Evolutionary conservation across 2,113 vertebrate genomes (phyloP), one percentile per base, ranked within the genome.

Genomic region (Orthonyx spaldingii): DNA sequence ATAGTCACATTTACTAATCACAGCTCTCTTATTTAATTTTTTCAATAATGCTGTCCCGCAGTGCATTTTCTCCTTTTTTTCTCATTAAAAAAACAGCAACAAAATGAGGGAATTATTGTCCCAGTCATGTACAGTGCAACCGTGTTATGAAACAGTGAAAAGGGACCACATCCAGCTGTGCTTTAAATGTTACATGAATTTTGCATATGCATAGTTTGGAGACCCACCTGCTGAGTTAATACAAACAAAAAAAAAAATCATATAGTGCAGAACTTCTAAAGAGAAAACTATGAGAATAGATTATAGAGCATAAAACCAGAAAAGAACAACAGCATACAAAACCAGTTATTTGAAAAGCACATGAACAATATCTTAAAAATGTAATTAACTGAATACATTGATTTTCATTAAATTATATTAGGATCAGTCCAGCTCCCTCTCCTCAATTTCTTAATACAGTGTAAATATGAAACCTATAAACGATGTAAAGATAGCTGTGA

Each of bases 171-270:
- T 83, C 88, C 86, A 91, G 39, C 90, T 96, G 70, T 50, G 71
- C 28, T 91, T 94, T 90, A 95, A 94, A 74, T 76, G 50, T 65
- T 92, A 71, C n/a, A 93, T 39, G 77, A 65, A 57, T 77, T 87
- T 91, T 86, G 24, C 30, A 53, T 77, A 76, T 57, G 42, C 52
- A 50, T 87, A 90, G 10, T 61, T 66, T 92, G 55, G 59, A 79
- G 53, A 94, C 30, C 55, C 30, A 92, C 94, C 69, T 96, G 44
- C 94, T 93, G 76, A 87, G 81, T 39, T 77, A 95, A 69, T 35
- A 84, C 6, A 97, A 94, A 78, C 63, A 72, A 46, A 60, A 81
- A 55, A 55, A 65, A 59, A 46, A 55, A 33, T 5, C 47, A 32
- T 35, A 50, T 50, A n/a, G 15, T 28, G 41, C 22, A 75, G n/a